phyloP scores from a whole-genome alignment of 2,888 invertebrate species.

The Xylocampa areola region DNA sequence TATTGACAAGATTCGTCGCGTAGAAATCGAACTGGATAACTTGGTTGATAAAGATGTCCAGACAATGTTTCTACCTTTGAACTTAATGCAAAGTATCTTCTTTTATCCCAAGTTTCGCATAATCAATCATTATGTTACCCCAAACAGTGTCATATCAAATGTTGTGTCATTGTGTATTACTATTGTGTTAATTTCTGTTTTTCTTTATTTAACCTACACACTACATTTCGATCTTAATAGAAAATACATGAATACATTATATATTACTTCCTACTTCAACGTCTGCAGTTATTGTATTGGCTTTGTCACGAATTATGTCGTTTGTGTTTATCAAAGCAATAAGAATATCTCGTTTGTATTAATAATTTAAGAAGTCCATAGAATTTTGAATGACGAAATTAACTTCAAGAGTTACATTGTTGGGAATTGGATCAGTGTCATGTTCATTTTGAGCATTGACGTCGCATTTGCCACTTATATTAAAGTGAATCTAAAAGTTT shows the following conservation, averaged over 20 bases:
- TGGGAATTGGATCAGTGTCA: neutral
- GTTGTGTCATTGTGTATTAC: neutral
- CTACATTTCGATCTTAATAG: too few species aligned
- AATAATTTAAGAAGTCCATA: slow-evolving; percentile 14
- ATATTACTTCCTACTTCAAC: too few species aligned
- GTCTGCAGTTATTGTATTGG: neutral
- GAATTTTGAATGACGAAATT: neutral
- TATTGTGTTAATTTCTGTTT: too few species aligned
- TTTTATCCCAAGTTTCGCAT: slow-evolving; percentile 19
- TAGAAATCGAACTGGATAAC: neutral
- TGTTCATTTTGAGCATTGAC: neutral
- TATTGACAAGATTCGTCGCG: too few species aligned
- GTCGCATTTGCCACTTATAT: too few species aligned
- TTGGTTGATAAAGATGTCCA: slow-evolving; percentile 13
- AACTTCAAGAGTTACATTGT: neutral
- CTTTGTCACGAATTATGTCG: neutral
- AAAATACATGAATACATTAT: too few species aligned
- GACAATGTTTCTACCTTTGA: slow-evolving; percentile 16
- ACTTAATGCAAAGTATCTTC: slow-evolving; percentile 6
- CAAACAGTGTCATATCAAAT: neutral
- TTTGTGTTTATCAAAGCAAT: neutral
- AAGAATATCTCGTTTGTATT: slow-evolving; percentile 15
- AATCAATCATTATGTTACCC: slow-evolving; percentile 10
- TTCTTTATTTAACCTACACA: too few species aligned
- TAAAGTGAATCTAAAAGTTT: too few species aligned